Evolutionary conservation across 2,113 vertebrate genomes (phyloP), one percentile per base, ranked within the genome.

Genomic region (Phylloscopus trochilus): DNA sequence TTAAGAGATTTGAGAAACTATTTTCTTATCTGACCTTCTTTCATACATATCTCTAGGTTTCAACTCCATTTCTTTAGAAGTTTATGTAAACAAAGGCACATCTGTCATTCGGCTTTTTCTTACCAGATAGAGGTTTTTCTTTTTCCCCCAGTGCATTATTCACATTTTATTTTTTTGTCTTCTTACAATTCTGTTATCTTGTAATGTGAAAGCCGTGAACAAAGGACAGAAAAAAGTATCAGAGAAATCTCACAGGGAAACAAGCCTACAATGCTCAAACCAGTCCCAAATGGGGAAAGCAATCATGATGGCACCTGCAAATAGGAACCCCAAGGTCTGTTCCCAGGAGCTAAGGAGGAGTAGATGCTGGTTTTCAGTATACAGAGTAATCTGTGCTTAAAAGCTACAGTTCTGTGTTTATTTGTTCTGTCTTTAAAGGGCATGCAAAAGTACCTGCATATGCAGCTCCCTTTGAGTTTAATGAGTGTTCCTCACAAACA

Each of bases 11-110:
- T 87, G 70, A 69, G 51, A 76, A 81, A 55, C 53, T 88, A 3
- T 89, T 90, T 93, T 95, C 77, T 89, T 95, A 85, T 87, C 89
- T 85, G 76, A 76, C 87, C 86, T 95, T 93, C 84, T 93, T 83
- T 87, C 82, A 67, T 79, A 55, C 15, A 3, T 28, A 55, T 95
- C 94, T 94, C 70, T 59, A 66, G 76, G 80, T 93, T 94, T 96
- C 90, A 83, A 30, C 49, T 87, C 43, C 0, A 1, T 73, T 83
- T 92, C 87, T 92, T 94, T 44, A 92, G 70, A 87, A 91, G 86
- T 78, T 79, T 85, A 18, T 81, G 79, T 90, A 90, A 93, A 93
- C 66, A 87, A 87, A 93, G 74, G 59, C 75, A 60, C 14, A 37
- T 95, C 91, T 95, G 66, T 85, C 74, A 90, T 47, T 47, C 1